Conservation (phyloP, 2,797 vertebrate species). For the Fistularia commersonii region DNA sequence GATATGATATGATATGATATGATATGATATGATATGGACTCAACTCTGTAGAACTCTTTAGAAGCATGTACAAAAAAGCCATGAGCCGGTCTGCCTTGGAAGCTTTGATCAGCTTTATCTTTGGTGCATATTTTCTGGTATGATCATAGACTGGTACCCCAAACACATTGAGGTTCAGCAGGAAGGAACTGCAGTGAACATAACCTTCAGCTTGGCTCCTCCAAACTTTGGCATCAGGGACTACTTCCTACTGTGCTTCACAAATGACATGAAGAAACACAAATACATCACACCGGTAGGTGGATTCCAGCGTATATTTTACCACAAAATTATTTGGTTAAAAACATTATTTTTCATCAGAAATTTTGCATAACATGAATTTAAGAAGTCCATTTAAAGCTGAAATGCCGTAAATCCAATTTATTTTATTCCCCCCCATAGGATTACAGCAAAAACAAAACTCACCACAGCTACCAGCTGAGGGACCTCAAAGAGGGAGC, state of each 20-base stretch:
- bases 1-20: too few species aligned
- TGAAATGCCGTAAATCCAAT: too few species aligned
- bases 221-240: constrained; percentile 60
- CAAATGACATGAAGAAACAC: constrained; percentile 54
- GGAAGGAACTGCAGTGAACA: constrained; percentile 48
- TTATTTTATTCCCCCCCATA: constrained; percentile 13
- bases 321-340: neutral
- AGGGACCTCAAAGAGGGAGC: constrained; percentile 55
- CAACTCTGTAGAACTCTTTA: too few species aligned
- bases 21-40: too few species aligned
- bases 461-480: constrained; percentile 68
- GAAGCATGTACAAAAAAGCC: too few species aligned
- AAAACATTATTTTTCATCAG: neutral
- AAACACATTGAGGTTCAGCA: constrained; percentile 61
- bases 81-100: too few species aligned
- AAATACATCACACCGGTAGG: constrained; percentile 65
- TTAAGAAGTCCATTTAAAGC: too few species aligned
- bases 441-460: constrained; percentile 60
- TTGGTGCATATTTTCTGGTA: neutral
- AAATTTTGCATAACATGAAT: neutral
- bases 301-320: neutral
- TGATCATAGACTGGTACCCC: constrained; percentile 77
- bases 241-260: constrained; percentile 73
- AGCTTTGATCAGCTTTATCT: neutral
- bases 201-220: constrained; percentile 81